Evolutionary conservation across 2,797 vertebrate genomes (phyloP), one percentile per base, ranked within the genome.

Genomic region (Sebastiscus albofasciatus): DNA sequence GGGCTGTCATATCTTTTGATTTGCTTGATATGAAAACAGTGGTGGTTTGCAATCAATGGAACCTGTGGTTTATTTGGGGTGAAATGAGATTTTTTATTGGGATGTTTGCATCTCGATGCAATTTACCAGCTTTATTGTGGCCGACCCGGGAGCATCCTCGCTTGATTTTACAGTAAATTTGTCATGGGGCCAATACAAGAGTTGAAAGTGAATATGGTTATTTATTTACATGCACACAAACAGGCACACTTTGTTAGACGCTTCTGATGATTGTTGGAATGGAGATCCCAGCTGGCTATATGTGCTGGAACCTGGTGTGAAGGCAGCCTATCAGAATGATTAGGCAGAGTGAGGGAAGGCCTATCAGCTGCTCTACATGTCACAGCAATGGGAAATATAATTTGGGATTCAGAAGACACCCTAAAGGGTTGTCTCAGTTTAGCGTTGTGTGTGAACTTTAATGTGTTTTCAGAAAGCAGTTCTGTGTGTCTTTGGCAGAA

Each of bases 81-180:
- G 93, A 95, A 95, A 96, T 95, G 87, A 94, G 92, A 93, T 93
- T 95, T 94, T 93, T 91, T 93, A 94, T 94, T 95, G 93, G 91
- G 88, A 93, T 92, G 94, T 94, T 92, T 95, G 95, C 93, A 93
- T 94, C 89, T 92, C 87, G 86, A 79, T 74, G 91, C 92, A 94
- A 95, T 95, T 95, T 94, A 80, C 90, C 77, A 69, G 78, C 88
- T 93, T 94, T 95, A 94, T 93, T 94, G 92, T 91, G 90, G 85
- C 83, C 80, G 55, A 89, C 90, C 80, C 79, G 71, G 92, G 85
- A 92, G 89, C 90, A 81, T 89, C 86, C 88, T 82, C 77, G 85
- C 87, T 93, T 92, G 89, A 92, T 93, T 94, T 95, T 92, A 93
- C 91, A 92, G 89, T 94, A 92, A 90, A 93, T 95, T 95, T 94